These are phyloP conservation scores for Candidula unifasciata DNA, from an alignment of 2,888 invertebrate species.

Conservation along the genomic window DNA sequence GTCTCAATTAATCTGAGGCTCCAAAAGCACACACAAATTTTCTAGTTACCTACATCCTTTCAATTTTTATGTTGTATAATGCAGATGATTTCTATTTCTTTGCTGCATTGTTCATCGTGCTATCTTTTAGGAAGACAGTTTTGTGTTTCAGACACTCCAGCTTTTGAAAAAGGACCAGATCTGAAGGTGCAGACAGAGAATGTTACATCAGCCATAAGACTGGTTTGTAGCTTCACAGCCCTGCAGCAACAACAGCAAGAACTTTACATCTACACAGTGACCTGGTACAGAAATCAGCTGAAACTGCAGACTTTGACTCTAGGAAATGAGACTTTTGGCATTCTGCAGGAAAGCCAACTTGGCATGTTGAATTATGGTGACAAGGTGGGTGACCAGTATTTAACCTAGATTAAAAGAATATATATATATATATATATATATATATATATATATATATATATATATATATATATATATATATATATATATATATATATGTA, in stretches of 20 bases:
- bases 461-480: no score
- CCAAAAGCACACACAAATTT: no score
- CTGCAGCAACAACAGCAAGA: conserved; percentile 45
- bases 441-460: no score
- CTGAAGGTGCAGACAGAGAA: conserved; percentile 47
- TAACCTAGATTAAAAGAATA: no score
- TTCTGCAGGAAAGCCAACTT: conserved; percentile 49
- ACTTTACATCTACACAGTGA: conserved; percentile 54
- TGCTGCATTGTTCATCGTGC: background rate
- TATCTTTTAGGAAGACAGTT: background rate
- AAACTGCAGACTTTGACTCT: conserved; percentile 29
- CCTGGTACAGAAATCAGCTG: conserved; percentile 56
- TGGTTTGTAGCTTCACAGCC: conserved; percentile 57
- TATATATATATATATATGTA: no score
- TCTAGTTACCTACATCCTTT: no score
- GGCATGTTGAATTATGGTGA: conserved; percentile 52
- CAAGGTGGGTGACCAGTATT: conserved; percentile 46
- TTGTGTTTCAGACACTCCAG: conserved; percentile 55
- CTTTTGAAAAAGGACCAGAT: conserved; percentile 56
- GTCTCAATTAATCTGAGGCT: no score
- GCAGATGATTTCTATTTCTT: background rate
- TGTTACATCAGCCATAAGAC: conserved; percentile 39
- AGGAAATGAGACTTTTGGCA: conserved; percentile 43
- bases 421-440: no score
- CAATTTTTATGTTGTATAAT: no score